phyloP scores from a whole-genome alignment of 2,888 invertebrate species.

The Melitaea athalia region DNA sequence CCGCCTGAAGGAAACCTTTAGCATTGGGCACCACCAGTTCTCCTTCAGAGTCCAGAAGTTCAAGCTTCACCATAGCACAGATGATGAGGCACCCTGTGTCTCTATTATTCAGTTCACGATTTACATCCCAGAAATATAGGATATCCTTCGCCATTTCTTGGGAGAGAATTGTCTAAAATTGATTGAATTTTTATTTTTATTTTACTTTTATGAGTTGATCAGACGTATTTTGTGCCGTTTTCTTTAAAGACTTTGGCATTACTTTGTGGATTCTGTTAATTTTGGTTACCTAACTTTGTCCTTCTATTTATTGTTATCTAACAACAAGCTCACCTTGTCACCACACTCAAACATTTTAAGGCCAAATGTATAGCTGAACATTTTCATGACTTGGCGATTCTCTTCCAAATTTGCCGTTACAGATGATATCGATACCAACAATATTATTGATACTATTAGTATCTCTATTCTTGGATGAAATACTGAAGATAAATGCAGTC shows the following conservation, averaged over 20 bases:
- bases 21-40: conserved; percentile 38
- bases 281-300: too few species aligned
- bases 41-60: conserved; percentile 42
- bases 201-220: too few species aligned
- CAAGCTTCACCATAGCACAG: conserved; percentile 47
- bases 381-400: conserved; percentile 36
- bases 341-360: conserved; percentile 36
- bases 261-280: too few species aligned
- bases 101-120: conserved; percentile 32
- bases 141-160: conserved; percentile 45
- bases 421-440: neutral
- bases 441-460: neutral
- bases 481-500: neutral
- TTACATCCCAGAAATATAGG: conserved; percentile 49
- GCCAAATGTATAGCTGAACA: conserved; percentile 36
- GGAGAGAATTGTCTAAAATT: conserved; percentile 43
- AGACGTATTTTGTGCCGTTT: too few species aligned
- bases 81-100: conserved; percentile 51
- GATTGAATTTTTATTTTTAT: too few species aligned
- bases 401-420: neutral
- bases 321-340: conserved; percentile 26
- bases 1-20: conserved; percentile 43
- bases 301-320: neutral
- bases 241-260: too few species aligned
- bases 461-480: neutral